Evolutionary conservation across 2,888 invertebrate genomes (phyloP).

Genomic region (Beris morrisii): DNA sequence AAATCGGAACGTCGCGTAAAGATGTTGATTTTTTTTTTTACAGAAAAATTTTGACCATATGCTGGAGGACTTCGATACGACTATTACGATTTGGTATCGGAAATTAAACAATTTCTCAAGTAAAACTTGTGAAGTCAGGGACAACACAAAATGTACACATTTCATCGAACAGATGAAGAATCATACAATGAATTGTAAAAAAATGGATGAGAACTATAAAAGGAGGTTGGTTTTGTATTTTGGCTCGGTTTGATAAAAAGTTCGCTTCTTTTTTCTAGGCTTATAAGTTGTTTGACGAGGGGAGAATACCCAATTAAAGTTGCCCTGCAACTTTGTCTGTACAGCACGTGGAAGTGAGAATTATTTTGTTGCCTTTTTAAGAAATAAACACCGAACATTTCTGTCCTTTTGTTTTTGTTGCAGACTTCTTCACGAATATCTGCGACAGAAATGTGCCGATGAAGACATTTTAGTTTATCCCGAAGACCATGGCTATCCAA

Average conservation of each 20-base stretch:
- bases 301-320: conserved; percentile 23
- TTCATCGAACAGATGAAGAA: conserved; percentile 11
- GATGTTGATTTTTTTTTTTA: conserved; percentile 7
- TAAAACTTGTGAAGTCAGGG: conserved; percentile 9
- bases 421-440: conserved; percentile 26
- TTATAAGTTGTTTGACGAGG: conserved; percentile 3
- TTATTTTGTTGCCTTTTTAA: background rate
- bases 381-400: background rate
- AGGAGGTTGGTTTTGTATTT: conserved; percentile 13
- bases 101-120: conserved; percentile 12
- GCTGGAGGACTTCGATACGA: conserved; percentile 15
- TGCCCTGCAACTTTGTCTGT: conserved; percentile 21
- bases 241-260: background rate
- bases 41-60: conserved; percentile 24
- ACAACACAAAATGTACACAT: conserved; percentile 14
- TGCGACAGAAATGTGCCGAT: conserved; percentile 26
- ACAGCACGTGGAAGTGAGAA: conserved; percentile 15
- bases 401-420: background rate
- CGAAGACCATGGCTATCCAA: conserved; percentile 14
- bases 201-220: conserved; percentile 4
- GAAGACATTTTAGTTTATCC: conserved; percentile 21
- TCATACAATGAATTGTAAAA: conserved; percentile 10
- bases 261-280: conserved; percentile 1
- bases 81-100: conserved; percentile 24
- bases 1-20: background rate